Conservation (phyloP, 2,888 invertebrate species). For the Fissipunctia ypsillon region DNA sequence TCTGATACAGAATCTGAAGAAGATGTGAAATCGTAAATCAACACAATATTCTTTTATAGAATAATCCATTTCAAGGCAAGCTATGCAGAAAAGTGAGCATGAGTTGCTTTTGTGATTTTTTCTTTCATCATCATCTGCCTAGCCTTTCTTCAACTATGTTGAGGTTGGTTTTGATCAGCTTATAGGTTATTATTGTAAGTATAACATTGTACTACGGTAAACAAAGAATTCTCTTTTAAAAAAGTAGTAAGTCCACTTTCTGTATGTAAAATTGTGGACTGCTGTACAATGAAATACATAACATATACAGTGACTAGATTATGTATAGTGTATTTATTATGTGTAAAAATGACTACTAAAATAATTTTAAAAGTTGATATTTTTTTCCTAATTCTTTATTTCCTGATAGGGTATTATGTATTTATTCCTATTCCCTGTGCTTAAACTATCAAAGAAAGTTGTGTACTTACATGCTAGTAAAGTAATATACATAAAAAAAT, state of each 20-base stretch:
- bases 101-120: background rate
- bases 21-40: slow-evolving; percentile 25
- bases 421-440: background rate
- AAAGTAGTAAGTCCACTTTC: background rate
- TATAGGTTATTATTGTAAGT: background rate
- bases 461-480: background rate
- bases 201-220: no score
- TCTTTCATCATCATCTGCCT: no score
- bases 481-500: no score
- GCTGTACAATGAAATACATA: background rate
- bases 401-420: background rate
- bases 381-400: background rate
- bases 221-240: no score
- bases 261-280: background rate
- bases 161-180: no score
- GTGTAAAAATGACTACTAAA: slow-evolving; percentile 4
- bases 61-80: background rate
- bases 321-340: background rate
- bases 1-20: slow-evolving; percentile 79
- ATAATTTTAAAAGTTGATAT: background rate
- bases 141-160: no score
- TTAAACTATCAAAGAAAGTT: background rate
- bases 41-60: no score
- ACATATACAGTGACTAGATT: background rate
- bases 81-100: background rate